phyloP scores from a whole-genome alignment of 1,140 invertebrate genomes.

The Philotrypesis tridentata region DNA sequence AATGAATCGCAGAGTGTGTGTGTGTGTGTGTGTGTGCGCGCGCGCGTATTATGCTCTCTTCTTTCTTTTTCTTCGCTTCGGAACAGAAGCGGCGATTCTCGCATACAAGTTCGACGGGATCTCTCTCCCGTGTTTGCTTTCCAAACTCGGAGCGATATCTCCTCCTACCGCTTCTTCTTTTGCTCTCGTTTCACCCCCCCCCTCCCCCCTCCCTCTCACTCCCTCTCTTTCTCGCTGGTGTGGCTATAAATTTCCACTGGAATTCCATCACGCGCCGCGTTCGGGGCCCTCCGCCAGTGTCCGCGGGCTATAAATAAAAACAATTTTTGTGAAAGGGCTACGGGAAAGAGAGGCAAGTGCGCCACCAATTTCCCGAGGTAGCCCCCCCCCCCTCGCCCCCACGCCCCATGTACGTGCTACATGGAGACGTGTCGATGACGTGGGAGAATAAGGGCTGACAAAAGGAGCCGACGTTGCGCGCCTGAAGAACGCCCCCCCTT shows the following conservation, averaged over 20 bases:
- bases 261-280: conserved; percentile 36
- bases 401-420: neutral
- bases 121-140: conserved; percentile 32
- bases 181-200: neutral
- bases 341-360: neutral
- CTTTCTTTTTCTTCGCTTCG: conserved; percentile 24
- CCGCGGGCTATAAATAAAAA: conserved; percentile 45
- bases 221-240: neutral
- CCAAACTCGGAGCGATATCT: conserved; percentile 24
- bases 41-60: too few relatives aligned
- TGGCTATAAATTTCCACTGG: conserved; percentile 39
- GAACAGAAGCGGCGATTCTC: neutral
- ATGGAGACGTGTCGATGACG: neutral
- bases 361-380: neutral
- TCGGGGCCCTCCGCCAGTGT: neutral
- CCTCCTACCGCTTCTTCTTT: neutral
- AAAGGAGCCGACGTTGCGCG: neutral
- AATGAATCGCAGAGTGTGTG: conserved; percentile 45
- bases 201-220: neutral
- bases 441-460: neutral
- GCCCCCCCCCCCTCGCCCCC: too few relatives aligned
- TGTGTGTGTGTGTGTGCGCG: too few relatives aligned
- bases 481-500: neutral
- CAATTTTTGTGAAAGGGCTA: conserved; percentile 35
- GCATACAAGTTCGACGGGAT: neutral